Conservation (phyloP, 1,140 invertebrate genomes). For the Aphaenogaster rudis region DNA sequence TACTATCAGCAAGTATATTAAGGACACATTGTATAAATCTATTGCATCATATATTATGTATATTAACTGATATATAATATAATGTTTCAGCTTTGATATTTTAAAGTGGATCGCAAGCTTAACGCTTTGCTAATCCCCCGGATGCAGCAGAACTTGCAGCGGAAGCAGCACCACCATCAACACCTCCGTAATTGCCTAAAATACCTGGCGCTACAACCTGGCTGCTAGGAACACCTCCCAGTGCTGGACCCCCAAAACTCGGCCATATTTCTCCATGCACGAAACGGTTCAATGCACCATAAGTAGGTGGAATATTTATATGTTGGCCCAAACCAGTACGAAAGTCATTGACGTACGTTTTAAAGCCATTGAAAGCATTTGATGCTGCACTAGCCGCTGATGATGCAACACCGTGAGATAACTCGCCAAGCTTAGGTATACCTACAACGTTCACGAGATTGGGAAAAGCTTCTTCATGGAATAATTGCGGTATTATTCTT, state of each 20-base stretch:
- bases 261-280: background rate
- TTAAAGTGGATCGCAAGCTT: background rate
- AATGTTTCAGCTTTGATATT: background rate
- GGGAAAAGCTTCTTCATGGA: background rate
- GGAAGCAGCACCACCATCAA: background rate
- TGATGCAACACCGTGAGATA: background rate
- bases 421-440: background rate
- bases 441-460: background rate
- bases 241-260: background rate
- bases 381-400: constrained; percentile 6
- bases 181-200: background rate
- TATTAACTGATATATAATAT: background rate
- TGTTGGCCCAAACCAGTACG: background rate
- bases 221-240: background rate
- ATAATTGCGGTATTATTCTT: background rate
- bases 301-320: background rate
- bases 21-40: background rate
- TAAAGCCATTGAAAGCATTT: background rate
- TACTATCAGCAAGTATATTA: constrained; percentile 6
- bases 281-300: background rate
- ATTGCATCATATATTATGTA: background rate
- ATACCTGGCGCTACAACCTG: background rate
- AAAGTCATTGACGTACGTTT: background rate
- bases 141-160: background rate
- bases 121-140: background rate